phyloP scores from a whole-genome alignment of 1,140 invertebrate genomes.

The Thaumatotibia leucotreta region DNA sequence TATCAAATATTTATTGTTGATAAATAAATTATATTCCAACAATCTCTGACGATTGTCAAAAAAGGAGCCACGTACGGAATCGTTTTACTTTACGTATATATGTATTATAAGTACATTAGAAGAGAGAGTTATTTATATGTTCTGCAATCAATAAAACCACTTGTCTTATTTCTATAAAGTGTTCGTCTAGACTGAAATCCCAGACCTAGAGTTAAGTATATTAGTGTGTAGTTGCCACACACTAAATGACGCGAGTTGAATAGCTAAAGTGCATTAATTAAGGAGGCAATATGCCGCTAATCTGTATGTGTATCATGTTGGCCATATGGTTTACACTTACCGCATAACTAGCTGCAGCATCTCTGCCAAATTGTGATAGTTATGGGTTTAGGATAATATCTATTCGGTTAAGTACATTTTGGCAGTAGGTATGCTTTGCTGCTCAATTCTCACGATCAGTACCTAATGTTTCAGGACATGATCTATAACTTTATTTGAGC shows the following conservation, averaged over 20 bases:
- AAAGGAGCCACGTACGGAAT: too few species aligned
- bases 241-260: neutral
- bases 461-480: neutral
- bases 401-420: neutral
- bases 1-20: neutral
- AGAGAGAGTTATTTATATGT: too few species aligned
- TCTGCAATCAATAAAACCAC: too few species aligned
- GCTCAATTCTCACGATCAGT: too few species aligned
- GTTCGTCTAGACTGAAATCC: neutral
- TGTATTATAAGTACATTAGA: too few species aligned
- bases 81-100: too few species aligned
- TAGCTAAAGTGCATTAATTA: neutral
- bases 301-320: neutral
- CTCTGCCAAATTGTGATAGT: neutral
- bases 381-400: neutral
- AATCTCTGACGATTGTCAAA: too few species aligned
- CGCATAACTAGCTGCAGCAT: neutral
- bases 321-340: neutral
- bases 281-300: neutral
- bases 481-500: too few species aligned
- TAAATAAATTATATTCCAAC: neutral
- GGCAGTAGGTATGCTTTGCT: neutral
- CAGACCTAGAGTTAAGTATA: neutral
- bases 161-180: neutral
- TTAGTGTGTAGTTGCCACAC: neutral